Base-by-base conservation (phyloP, 2,888 invertebrate species). In the Pantelozetes paolii region DNA sequence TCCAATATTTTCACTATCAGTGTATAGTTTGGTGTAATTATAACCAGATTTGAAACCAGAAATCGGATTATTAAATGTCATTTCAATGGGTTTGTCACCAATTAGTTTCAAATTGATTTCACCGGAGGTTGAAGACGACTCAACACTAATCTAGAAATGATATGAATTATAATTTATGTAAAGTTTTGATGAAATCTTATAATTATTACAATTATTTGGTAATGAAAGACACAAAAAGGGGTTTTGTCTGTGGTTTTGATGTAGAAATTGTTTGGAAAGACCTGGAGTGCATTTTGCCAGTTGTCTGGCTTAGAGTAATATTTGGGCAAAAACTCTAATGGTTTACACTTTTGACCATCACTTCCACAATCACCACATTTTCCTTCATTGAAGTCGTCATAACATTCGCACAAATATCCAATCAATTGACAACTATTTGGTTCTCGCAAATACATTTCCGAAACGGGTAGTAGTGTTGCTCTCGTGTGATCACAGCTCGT, bases 201-300 rank as follows among this genome's bases (percentile, higher is more conserved):
- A 45, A 54, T 54, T 23, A 11, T 54, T 57, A 59, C 59, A 1
- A 59, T 32, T 23, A 59, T 59, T 9, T 59, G 59, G 32, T 59
- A 59, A 30, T 59, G 59, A 32, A 59, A 59, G 18, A 59, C 3
- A 59, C 59, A 59, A 13, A 32, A 59, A 0, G 59, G 59, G 2
- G 6, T 18, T 0, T 20, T 28, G 18, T 59, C 59, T 32, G 32
- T 18, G 1, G 59, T 59, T 30, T 32, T 13, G 11, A 59, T 9
- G n/a, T 32, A 59, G 32, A 18, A 32, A 59, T 59, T 59, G 15
- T 59, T 59, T 1, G 30, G 30, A 59, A 57, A 26, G 3, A 18
- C 2, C 28, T 26, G 26, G 2, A 57, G 28, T 15, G 3, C 20
- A 50, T 50, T 50, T 50, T 50, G n/a, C 50, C 50, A 50, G 9